Percentiles rank a stretch among this genome's conserved stretches.
Evolutionary conservation across 2,797 vertebrate species (phyloP).

Genomic region (Rachycentron canadum): DNA sequence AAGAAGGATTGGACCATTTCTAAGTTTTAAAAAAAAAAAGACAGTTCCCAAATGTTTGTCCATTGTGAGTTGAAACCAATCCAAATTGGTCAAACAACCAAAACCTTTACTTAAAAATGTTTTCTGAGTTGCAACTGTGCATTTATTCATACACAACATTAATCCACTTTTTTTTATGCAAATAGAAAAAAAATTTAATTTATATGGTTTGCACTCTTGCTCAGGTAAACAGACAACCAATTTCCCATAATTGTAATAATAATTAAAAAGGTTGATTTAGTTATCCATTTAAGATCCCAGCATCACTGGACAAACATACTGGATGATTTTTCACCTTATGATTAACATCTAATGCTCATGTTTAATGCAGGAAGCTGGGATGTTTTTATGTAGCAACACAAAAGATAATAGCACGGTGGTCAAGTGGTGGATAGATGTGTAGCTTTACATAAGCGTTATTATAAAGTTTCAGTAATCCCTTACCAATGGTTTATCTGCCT

Average conservation of each 20-base stretch:
- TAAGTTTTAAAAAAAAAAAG: not conserved
- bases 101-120: too few relatives aligned
- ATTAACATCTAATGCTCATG: not conserved
- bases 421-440: too few relatives aligned
- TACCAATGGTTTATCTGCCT: not conserved
- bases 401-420: not conserved
- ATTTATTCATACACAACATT: too few relatives aligned
- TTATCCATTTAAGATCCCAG: too few relatives aligned
- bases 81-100: too few relatives aligned
- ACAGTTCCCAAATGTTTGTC: slow-evolving; percentile 3
- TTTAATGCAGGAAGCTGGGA: not conserved
- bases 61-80: not conserved
- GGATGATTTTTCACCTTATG: not conserved
- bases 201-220: not conserved
- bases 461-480: not conserved
- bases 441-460: not conserved
- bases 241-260: not conserved
- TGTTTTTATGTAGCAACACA: not conserved
- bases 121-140: too few relatives aligned
- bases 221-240: slow-evolving; percentile 2
- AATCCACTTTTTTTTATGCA: not conserved
- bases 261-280: too few relatives aligned
- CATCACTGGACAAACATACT: not conserved
- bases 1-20: slow-evolving; percentile 24
- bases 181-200: not conserved